Percentiles rank a stretch among this genome's conserved stretches.
Conservation (phyloP, 2,797 vertebrate species). For the Brachyrhaphis roseni region DNA sequence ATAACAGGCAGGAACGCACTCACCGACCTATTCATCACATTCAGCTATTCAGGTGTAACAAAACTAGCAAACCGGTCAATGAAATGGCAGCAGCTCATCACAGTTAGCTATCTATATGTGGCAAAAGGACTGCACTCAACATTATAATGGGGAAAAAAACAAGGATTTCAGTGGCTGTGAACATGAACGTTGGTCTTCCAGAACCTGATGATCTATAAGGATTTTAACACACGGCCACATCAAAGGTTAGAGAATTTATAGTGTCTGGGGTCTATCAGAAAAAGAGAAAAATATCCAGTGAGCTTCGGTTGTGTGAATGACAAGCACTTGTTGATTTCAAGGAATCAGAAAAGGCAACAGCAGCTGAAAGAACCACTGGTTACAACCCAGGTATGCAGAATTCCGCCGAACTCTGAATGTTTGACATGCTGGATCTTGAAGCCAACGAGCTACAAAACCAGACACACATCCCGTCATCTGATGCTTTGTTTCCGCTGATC, state of each 20-base stretch:
- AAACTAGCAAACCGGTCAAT: not conserved
- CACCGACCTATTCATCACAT: not conserved
- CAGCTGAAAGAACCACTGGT: not conserved
- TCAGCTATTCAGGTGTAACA: not conserved
- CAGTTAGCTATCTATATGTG: not conserved
- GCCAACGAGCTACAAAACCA: not conserved
- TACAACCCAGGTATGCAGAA: not conserved
- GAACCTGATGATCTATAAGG: not conserved
- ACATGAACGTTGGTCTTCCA: not conserved
- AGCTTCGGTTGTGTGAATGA: not conserved
- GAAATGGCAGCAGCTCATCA: not conserved
- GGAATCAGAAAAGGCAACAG: not conserved
- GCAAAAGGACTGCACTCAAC: not conserved
- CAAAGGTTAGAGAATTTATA: not conserved
- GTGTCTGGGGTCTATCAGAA: too few species aligned
- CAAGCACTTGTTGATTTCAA: not conserved
- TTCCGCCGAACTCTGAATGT: too few species aligned
- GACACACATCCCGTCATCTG: not conserved
- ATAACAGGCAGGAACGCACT: not conserved
- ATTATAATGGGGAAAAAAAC: not conserved
- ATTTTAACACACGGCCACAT: not conserved
- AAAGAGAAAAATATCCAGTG: too few species aligned
- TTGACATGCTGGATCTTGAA: not conserved
- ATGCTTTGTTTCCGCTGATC: too few species aligned
- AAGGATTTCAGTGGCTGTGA: too few species aligned